Conservation (phyloP, 2,113 vertebrate species). For the Holacanthus passer region DNA sequence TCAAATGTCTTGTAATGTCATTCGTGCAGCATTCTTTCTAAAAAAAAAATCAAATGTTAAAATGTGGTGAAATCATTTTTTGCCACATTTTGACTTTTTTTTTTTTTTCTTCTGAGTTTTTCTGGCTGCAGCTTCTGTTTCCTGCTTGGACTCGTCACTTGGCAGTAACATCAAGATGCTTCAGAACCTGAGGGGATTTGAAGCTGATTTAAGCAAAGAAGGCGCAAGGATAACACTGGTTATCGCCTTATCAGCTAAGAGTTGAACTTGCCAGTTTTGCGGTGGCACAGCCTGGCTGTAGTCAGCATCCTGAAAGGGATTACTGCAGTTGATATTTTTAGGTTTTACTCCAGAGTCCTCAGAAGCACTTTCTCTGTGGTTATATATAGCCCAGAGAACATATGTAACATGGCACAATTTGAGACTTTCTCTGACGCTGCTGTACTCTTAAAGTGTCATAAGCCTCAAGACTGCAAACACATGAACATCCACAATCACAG, state of each 20-base stretch:
- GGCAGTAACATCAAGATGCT: conserved; percentile 7
- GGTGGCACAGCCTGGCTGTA: conserved; percentile 30
- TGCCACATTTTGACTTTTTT: too few relatives aligned
- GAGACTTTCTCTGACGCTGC: background rate
- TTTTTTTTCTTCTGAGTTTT: too few relatives aligned
- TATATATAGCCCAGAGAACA: conserved; percentile 50
- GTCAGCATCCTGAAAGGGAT: conserved; percentile 61
- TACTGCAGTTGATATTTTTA: conserved; percentile 69
- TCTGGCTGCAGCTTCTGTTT: background rate
- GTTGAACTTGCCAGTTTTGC: conserved; percentile 62
- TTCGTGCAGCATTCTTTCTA: background rate
- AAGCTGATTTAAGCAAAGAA: conserved; percentile 76
- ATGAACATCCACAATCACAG: conserved; percentile 18
- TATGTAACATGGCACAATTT: background rate
- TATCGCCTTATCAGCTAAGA: conserved; percentile 80
- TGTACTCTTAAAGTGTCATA: background rate
- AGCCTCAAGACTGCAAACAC: background rate
- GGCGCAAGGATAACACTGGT: conserved; percentile 69
- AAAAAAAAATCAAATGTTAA: background rate
- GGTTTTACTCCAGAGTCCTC: conserved; percentile 64
- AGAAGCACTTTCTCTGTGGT: conserved; percentile 38
- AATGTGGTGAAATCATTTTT: background rate
- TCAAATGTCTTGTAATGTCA: background rate
- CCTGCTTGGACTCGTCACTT: background rate
- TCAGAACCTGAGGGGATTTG: conserved; percentile 58